These are phyloP conservation scores for Chauna torquata DNA, from an alignment of 2,113 vertebrate species.

Conservation along the genomic window DNA sequence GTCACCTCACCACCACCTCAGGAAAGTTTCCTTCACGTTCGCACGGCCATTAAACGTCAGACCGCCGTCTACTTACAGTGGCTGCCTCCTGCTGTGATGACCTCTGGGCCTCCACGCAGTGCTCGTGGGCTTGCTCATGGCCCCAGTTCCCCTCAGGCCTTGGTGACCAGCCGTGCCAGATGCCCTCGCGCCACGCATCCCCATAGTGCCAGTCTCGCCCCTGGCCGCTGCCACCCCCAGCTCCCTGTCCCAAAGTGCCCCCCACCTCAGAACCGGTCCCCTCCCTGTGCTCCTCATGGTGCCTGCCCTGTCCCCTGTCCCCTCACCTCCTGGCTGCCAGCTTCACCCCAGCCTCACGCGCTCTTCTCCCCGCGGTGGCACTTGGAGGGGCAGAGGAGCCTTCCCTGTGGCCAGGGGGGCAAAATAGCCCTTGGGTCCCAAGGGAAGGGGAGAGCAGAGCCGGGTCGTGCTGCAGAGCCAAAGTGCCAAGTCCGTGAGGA, in stretches of 20 bases:
- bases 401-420: not conserved
- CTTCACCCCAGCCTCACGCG: rapidly evolving
- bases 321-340: not conserved
- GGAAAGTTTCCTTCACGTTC: not conserved
- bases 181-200: rapidly evolving
- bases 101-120: not conserved
- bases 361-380: not conserved
- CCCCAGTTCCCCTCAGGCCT: not conserved
- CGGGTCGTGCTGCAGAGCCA: rapidly evolving
- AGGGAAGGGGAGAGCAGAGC: not conserved
- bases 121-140: rapidly evolving
- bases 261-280: not conserved
- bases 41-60: not conserved
- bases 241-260: not conserved
- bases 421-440: not conserved
- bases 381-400: not conserved
- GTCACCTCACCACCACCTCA: rapidly evolving
- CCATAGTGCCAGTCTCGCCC: rapidly evolving
- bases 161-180: not conserved
- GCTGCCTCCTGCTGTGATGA: rapidly evolving
- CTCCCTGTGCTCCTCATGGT: not conserved
- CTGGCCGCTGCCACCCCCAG: rapidly evolving
- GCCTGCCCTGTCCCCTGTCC: not conserved
- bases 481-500: not conserved
- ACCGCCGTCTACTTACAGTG: not conserved